phyloP scores from a whole-genome alignment of 2,113 vertebrate species.

The Ramphastos sulfuratus region DNA sequence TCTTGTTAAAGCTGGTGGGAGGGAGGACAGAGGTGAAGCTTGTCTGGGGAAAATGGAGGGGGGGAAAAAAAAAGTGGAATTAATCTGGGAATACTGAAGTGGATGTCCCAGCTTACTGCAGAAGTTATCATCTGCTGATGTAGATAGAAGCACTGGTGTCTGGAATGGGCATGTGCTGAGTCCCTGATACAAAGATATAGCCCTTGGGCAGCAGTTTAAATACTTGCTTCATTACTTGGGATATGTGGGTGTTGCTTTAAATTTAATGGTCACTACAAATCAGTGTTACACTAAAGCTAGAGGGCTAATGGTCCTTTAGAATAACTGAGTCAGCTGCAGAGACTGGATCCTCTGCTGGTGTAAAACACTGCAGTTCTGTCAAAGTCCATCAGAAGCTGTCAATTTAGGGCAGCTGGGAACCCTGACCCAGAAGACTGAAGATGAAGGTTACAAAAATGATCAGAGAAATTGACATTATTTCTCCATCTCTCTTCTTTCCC shows the following conservation, averaged over 20 bases:
- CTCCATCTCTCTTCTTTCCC: slow-evolving; percentile 64
- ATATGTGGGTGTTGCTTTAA: slow-evolving; percentile 7
- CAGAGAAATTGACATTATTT: slow-evolving; percentile 56
- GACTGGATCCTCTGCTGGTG: neutral
- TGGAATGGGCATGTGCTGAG: neutral
- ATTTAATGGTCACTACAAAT: slow-evolving; percentile 41
- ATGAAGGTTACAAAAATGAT: slow-evolving; percentile 55
- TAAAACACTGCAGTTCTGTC: slow-evolving; percentile 11
- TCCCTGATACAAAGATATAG: neutral
- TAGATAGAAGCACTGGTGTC: neutral
- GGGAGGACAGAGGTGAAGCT: neutral
- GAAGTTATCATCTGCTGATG: neutral
- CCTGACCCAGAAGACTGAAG: slow-evolving; percentile 4
- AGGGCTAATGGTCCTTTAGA: slow-evolving; percentile 29
- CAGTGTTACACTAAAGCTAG: slow-evolving; percentile 34
- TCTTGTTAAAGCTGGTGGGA: neutral
- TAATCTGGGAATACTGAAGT: neutral
- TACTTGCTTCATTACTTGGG: neutral
- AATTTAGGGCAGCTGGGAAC: neutral
- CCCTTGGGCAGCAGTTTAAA: slow-evolving; percentile 4
- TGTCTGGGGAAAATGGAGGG: neutral
- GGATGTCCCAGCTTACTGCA: neutral
- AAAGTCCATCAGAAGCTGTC: slow-evolving; percentile 7
- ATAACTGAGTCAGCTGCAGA: slow-evolving; percentile 22
- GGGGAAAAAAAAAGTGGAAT: neutral